Base-by-base conservation (phyloP, 2,113 vertebrate genomes). In the Phaethon lepturus region DNA sequence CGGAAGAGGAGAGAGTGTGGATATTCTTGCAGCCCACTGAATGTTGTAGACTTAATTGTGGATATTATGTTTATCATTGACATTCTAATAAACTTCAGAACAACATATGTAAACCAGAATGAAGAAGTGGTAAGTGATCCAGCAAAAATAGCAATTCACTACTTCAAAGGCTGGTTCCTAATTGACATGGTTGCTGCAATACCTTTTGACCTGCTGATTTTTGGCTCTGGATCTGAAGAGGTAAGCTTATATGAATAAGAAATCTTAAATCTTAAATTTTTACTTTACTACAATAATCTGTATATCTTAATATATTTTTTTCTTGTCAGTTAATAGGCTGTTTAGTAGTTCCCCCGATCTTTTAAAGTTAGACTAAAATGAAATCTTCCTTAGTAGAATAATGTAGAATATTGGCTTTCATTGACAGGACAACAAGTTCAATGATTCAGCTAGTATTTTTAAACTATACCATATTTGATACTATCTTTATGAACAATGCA, bases 151-250 rank as follows among this genome's bases (percentile, higher is more conserved):
- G 99, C 99, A 78, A 99, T 99, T 97, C 99, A 99, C 98, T 99
- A 99, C 98, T 99, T 99, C 98, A 99, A 99, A 98, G 99, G 99
- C 98, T 99, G 99, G 99, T 99, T 99, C 98, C 99, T 99, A 97
- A 99, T 99, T 98, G 99, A 99, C 98, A 99, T 99, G 99, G 99
- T 99, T 90, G 99, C 99, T n/a, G 99, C 99, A 79, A 99, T 99
- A 97, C 99, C 99, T 74, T 99, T 99, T 96, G 99, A 99, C 98
- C 99, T 99, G 95, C 99, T 99, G 89, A 99, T 99, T 98, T 99
- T 99, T 97, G 99, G 99, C 98, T 99, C 99, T 86, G 99, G 99
- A 96, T 99, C 99, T 79, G 99, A 99, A 98, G 99, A 99, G 99
- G 99, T 99, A 98, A 99, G 99, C 96, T 58, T 85, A 88, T 86